These are phyloP conservation scores for Hippopotamus amphibius DNA, from an alignment of 2,113 vertebrate species.

Conservation along the genomic window DNA sequence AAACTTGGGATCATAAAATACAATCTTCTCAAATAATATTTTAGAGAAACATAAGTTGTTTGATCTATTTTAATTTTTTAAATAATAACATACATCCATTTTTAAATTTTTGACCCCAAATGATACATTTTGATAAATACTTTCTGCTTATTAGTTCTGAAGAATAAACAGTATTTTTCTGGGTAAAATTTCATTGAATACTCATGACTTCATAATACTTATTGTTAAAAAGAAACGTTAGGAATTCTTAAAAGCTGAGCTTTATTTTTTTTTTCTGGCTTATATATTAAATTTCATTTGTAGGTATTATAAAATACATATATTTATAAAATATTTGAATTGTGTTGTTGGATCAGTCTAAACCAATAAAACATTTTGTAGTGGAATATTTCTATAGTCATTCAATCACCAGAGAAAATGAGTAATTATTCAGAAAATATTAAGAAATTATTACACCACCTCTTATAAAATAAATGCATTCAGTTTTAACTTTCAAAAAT, in stretches of 20 bases:
- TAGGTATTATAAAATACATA: background rate
- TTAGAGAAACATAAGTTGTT: background rate
- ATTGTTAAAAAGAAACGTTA: background rate
- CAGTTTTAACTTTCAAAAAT: background rate
- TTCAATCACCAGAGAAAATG: background rate
- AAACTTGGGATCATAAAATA: background rate
- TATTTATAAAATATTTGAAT: background rate
- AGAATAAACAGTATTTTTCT: background rate
- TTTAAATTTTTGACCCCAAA: background rate
- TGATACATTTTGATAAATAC: background rate
- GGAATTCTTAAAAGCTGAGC: background rate
- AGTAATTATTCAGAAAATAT: constrained; percentile 9
- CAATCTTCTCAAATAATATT: background rate
- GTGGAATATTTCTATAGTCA: background rate
- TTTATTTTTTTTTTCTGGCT: background rate
- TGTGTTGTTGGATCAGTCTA: background rate
- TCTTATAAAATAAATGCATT: background rate
- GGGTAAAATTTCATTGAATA: background rate
- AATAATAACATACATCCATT: background rate
- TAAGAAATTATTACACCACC: background rate
- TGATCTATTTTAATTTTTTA: background rate
- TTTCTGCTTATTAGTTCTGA: background rate
- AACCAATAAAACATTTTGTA: background rate
- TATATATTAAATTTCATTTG: background rate
- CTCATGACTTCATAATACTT: background rate